Base-by-base conservation (phyloP, 2,113 vertebrate species). In the Taxidea taxus region DNA sequence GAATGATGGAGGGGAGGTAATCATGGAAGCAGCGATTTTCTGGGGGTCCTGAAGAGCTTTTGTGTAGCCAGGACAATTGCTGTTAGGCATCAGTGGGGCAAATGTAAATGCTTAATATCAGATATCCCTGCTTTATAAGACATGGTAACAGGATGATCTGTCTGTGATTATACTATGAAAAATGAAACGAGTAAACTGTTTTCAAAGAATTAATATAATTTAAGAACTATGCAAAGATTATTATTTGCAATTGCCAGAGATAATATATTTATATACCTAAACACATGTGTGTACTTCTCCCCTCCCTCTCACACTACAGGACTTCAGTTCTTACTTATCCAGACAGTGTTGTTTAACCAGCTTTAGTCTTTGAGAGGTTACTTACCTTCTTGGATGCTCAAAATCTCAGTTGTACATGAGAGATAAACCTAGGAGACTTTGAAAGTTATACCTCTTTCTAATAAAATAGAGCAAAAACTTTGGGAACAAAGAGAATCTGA, bases 121-220 rank as follows among this genome's bases (percentile, higher is more conserved):
- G 82, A 60, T 37, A 78, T 83, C 25, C 7, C 47, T 85, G 23
- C 84, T 92, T 88, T 96, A 18, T 47, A 80, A 82, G 39, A 82
- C 58, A 90, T 58, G 49, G 29, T 95, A 70, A 85, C 44, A 20
- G 74, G 75, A 90, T 51, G 47, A 80, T 80, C 34, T 80, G 75
- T 80, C 31, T 74, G 75, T 60, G 39, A 95, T 83, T 83, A 62
- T 29, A 82, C 31, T 85, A 37, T 34, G 31, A 44, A 60, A 95
- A 34, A 90, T 42, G 23, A 93, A 83, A 95, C 3, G 4, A 89
- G 20, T 42, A 66, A 68, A n/a, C 27, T 49, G 4, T 42, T 58
- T 85, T 13, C 14, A 31, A 75, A 77, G 49, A 95, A 81, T 66
- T 97, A 64, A 92, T 93, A 82, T 93, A 82, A 68, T 87, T 93